Conservation (phyloP, 2,113 vertebrate species). For the Odontesthes bonariensis region DNA sequence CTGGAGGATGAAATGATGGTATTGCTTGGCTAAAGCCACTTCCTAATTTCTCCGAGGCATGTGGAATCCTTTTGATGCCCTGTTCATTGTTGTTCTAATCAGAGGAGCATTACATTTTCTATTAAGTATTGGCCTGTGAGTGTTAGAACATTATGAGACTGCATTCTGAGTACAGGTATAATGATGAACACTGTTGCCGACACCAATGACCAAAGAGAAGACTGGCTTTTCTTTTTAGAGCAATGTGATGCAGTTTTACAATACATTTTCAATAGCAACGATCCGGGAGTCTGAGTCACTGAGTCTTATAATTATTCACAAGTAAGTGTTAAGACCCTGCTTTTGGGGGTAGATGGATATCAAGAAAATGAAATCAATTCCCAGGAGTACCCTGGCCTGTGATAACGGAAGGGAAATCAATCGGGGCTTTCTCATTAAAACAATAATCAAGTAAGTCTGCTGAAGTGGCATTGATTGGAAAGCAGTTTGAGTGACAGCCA, state of each 20-base stretch:
- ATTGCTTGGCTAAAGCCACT: not conserved
- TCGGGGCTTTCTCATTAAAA: constrained; percentile 71
- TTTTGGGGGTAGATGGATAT: constrained; percentile 59
- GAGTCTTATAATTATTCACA: constrained; percentile 45
- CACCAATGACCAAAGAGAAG: not conserved
- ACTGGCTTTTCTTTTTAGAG: constrained; percentile 5
- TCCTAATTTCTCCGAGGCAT: not conserved
- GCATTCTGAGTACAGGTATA: not conserved
- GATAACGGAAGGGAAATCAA: constrained; percentile 75
- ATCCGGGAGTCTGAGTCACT: constrained; percentile 33
- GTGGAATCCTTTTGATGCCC: not conserved
- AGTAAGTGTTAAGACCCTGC: constrained; percentile 55
- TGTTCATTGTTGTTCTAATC: constrained; percentile 1
- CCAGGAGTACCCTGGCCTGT: constrained; percentile 17
- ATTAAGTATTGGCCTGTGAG: not conserved
- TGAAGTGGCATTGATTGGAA: constrained; percentile 70
- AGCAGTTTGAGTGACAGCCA: constrained; percentile 70
- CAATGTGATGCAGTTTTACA: constrained; percentile 5
- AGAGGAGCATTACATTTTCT: not conserved
- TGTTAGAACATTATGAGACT: not conserved
- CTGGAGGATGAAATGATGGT: not conserved
- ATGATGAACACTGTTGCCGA: not conserved
- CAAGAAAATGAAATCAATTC: constrained; percentile 59
- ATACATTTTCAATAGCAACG: constrained; percentile 32
- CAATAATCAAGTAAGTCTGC: constrained; percentile 71